These are phyloP conservation scores for Hypotaenidia philippensis DNA, from an alignment of 2,797 vertebrate genomes.

Conservation along the genomic window DNA sequence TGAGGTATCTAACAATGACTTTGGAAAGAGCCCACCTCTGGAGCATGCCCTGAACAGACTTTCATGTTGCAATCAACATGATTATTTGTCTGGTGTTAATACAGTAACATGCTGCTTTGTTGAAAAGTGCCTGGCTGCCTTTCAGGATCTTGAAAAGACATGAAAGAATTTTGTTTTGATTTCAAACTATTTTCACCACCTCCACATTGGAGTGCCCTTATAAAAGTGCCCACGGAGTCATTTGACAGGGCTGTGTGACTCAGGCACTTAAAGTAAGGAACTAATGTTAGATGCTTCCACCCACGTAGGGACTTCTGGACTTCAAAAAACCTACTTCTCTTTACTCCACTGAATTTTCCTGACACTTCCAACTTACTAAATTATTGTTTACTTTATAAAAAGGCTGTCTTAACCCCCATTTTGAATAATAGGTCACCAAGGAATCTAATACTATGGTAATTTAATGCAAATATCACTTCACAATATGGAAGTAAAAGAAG, in stretches of 20 bases:
- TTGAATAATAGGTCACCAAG: conserved; percentile 10
- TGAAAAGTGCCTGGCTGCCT: conserved; percentile 58
- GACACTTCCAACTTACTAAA: background rate
- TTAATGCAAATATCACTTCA: conserved; percentile 8
- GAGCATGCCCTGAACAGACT: background rate
- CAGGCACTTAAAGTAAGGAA: conserved; percentile 36
- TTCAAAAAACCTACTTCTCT: conserved; percentile 13
- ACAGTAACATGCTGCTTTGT: conserved; percentile 5
- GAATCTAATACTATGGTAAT: background rate
- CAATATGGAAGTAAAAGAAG: background rate
- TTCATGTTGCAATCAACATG: conserved; percentile 9
- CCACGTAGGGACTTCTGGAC: background rate
- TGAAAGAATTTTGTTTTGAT: conserved; percentile 52
- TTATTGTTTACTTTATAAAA: conserved; percentile 39
- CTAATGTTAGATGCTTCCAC: conserved; percentile 24
- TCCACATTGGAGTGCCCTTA: conserved; percentile 12
- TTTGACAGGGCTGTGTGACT: conserved; percentile 25
- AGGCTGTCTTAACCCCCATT: conserved; percentile 5
- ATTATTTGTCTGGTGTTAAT: conserved; percentile 36
- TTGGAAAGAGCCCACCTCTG: background rate
- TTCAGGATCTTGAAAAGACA: conserved; percentile 62
- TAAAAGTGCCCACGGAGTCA: background rate
- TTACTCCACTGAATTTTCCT: conserved; percentile 1
- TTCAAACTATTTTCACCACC: conserved; percentile 63
- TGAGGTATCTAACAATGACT: background rate